Conservation (phyloP, 2,113 vertebrate genomes). For the Vireo altiloquus region DNA sequence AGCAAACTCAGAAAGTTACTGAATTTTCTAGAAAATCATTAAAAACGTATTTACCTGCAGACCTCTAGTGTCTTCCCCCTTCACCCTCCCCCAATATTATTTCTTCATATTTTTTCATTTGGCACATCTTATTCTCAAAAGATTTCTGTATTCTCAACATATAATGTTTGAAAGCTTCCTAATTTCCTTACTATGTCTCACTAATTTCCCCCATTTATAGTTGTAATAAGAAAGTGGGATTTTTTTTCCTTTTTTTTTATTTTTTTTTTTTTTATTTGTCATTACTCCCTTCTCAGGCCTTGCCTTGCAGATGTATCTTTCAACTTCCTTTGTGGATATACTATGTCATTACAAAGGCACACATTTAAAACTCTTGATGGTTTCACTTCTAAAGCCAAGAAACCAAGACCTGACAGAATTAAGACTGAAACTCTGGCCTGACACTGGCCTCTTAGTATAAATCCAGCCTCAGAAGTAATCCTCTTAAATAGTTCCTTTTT, state of each 20-base stretch:
- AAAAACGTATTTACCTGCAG: background rate
- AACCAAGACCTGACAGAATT: background rate
- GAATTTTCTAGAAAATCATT: background rate
- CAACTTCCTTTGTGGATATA: background rate
- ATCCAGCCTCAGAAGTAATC: background rate
- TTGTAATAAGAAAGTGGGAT: background rate
- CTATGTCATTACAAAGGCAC: background rate
- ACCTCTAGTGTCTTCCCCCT: background rate
- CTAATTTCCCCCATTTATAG: background rate
- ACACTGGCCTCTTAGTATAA: background rate
- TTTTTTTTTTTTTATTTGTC: background rate
- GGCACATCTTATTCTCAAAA: background rate
- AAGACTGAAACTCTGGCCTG: background rate
- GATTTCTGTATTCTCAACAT: background rate
- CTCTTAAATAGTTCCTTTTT: constrained; percentile 4
- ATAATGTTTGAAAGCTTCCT: background rate
- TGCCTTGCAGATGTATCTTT: background rate
- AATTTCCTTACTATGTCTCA: background rate
- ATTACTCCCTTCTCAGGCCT: background rate
- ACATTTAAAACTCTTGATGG: background rate
- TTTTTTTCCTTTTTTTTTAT: background rate
- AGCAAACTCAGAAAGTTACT: background rate
- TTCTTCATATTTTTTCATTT: background rate
- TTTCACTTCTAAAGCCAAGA: background rate
- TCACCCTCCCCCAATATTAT: accelerated